Base-by-base conservation (phyloP, 2,888 invertebrate genomes). In the Euplagia quadripunctaria region DNA sequence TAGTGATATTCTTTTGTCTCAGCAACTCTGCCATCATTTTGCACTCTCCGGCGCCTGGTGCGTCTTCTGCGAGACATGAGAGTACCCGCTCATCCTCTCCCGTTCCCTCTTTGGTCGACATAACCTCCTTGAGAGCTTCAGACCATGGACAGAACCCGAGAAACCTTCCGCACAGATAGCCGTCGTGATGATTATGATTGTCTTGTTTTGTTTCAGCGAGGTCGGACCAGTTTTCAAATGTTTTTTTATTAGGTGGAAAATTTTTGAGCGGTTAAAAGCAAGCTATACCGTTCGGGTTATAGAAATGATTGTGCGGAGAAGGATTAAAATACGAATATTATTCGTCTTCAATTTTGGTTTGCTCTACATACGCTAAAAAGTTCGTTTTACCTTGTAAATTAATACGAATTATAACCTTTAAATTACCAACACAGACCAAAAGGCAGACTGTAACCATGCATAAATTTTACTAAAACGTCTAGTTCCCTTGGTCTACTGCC, bases 401-500 rank as follows among this genome's bases (percentile, higher is more conserved):
- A n/a, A n/a, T n/a, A n/a, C n/a, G n/a, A n/a, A n/a, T n/a, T n/a
- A n/a, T n/a, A n/a, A n/a, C 55, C 12, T 43, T 58, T 42, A 58
- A 55, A 71, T 52, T 58, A 46, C 46, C 55, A 71, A 46, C 17
- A 16, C 64, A 68, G 42, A 7, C 64, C 55, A 65, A 72, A 31
- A 67, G 72, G 16, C 41, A 68, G 58, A 51, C 71, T 64, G 74
- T 70, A 73, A 49, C 42, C 41, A 63, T 67, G 64, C 72, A 68
- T 73, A 69, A 42, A 69, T 68, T 81, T 64, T 41, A 70, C 64
- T 43, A 72, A 78, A 72, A 58, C 16, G 71, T 71, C 16, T 41
- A 64, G 46, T 72, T 64, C 55, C 76, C 70, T 82, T 83, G 84
- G 82, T 74, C 14, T 55, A 12, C 14, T 74, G 84, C 82, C 82